Evolutionary conservation across 2,888 invertebrate genomes (phyloP), one percentile per base, ranked within the genome.

Genomic region (Leucania comma): DNA sequence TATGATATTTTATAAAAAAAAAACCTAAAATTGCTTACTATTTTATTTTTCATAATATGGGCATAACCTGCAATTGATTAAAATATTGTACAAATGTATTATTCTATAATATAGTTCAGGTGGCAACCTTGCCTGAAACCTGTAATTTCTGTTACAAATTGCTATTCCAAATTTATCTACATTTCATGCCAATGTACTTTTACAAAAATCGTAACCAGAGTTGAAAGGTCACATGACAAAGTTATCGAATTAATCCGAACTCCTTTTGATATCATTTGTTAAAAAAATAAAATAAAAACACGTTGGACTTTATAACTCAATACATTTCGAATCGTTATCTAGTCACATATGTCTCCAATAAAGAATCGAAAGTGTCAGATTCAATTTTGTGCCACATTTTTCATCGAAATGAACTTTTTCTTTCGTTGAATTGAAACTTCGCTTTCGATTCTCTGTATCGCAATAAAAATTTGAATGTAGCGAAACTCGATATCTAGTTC

Each of bases 381-480:
- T 53, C 58, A 58, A 68, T 68, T 68, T 58, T 38, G 26, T 14
- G 35, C 50, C 14, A 48, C 32, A 68, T 74, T 68, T 68, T 74
- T 79, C 80, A 68, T 29, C 48, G n/a, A 59, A 66, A 48, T 20
- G 46, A 57, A 53, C 20, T 32, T 58, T 68, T 68, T 68, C n/a
- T 42, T 17, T 56, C 4, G 32, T 72, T 12, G 24, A 62, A 68
- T 68, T 65, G 50, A 62, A 51, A 51, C 62, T 75, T 46, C 48
- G 12, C n/a, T 64, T 58, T 48, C n/a, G 24, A 54, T 68, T 51
- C 54, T 50, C 50, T 64, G 57, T 75, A 59, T 62, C 9, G 38
- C 38, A 51, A 74, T 65, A 50, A 70, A 62, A 68, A 64, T 24
- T 51, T 20, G 20, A 58, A 58, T 26, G 29, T 14, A 51, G 17